Percentiles rank a stretch among this genome's conserved stretches.
phyloP scores from a whole-genome alignment of 2,888 invertebrate genomes.

The Drosophila bunnanda region DNA sequence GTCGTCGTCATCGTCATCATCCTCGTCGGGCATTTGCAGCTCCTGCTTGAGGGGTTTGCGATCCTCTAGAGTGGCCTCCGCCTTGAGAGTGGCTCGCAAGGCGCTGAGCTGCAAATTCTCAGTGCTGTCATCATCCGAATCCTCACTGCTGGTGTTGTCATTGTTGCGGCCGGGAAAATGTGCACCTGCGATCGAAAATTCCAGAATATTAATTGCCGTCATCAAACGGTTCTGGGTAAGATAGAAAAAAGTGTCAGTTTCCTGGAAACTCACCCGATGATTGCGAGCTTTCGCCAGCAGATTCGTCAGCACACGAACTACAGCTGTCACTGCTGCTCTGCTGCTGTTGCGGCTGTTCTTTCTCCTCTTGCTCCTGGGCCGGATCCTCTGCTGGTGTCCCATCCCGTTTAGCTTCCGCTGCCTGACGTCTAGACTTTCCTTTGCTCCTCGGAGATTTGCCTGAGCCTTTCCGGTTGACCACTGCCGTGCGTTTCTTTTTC shows the following conservation, averaged over 20 bases:
- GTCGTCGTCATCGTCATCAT: background rate
- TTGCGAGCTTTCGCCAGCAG: conserved; percentile 26
- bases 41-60: conserved; percentile 53
- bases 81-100: conserved; percentile 52
- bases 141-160: conserved; percentile 33
- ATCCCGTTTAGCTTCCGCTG: background rate
- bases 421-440: conserved; percentile 31
- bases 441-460: conserved; percentile 2
- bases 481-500: conserved; percentile 38
- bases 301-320: conserved; percentile 44
- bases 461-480: conserved; percentile 38
- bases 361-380: background rate
- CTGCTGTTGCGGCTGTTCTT: background rate
- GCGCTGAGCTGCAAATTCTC: conserved; percentile 60
- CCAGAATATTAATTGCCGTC: background rate
- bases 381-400: background rate
- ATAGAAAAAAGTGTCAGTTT: background rate
- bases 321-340: conserved; percentile 29
- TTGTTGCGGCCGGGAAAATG: conserved; percentile 1
- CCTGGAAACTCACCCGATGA: conserved; percentile 17
- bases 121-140: conserved; percentile 57
- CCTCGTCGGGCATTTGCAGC: conserved; percentile 13
- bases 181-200: background rate
- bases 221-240: background rate
- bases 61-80: conserved; percentile 49